Percentiles rank a stretch among this genome's conserved stretches.
These are phyloP conservation scores for Aphyosemion australe DNA, from an alignment of 2,113 vertebrate species.

Conservation along the genomic window DNA sequence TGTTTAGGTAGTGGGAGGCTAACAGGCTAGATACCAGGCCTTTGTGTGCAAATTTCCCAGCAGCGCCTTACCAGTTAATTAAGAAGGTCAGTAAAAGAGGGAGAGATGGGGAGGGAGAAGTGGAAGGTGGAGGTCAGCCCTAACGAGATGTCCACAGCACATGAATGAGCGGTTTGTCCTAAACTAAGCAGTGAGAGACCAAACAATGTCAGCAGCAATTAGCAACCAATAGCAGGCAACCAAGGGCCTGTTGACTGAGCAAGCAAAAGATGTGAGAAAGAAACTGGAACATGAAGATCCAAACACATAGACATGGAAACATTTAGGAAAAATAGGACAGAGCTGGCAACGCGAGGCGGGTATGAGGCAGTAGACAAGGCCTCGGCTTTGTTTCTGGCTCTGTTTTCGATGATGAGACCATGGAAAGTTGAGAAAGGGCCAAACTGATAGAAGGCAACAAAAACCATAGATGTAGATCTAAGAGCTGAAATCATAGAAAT, in stretches of 20 bases:
- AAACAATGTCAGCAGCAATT: slow-evolving; percentile 93
- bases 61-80: slow-evolving; percentile 92
- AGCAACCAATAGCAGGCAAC: slow-evolving; percentile 77
- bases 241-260: slow-evolving; percentile 72
- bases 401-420: slow-evolving; percentile 28
- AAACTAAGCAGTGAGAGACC: slow-evolving; percentile 83
- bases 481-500: slow-evolving; percentile 34
- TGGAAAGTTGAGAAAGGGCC: slow-evolving; percentile 37
- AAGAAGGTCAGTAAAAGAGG: slow-evolving; percentile 87
- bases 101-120: slow-evolving; percentile 48
- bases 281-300: slow-evolving; percentile 34
- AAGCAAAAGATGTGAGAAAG: slow-evolving; percentile 60
- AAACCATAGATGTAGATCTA: slow-evolving; percentile 41
- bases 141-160: slow-evolving; percentile 88
- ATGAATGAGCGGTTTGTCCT: slow-evolving; percentile 98
- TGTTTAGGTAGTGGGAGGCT: slow-evolving; percentile 67
- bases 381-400: slow-evolving; percentile 61
- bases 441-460: slow-evolving; percentile 43
- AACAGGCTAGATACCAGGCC: slow-evolving; percentile 79
- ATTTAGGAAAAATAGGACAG: slow-evolving; percentile 44
- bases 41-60: slow-evolving; percentile 99
- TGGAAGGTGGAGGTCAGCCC: slow-evolving; percentile 69
- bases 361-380: slow-evolving; percentile 25
- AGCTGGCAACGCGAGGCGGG: slow-evolving; percentile 22
- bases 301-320: slow-evolving; percentile 42